Evolutionary conservation across 2,797 vertebrate genomes (phyloP), one percentile per base, ranked within the genome.

Genomic region (Liasis olivaceus): DNA sequence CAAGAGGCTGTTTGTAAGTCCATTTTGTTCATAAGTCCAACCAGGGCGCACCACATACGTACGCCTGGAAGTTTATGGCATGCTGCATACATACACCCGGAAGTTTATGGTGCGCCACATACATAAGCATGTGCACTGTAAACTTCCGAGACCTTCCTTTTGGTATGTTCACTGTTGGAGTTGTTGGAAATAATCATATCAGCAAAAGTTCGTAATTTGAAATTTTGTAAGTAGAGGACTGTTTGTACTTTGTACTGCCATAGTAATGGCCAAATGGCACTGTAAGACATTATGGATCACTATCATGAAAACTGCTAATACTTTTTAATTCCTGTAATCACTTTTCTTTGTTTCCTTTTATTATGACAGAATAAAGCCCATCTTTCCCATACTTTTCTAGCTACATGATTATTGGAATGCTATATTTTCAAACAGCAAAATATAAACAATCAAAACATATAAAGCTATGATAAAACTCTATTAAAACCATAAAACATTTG

Each of bases 361-460:
- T 77, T 86, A 87, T 22, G n/a, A 47, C 17, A 72, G 31, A 91
- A 72, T 91, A 88, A 91, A 91, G 17, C 85, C 66, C 11, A 51
- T 81, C 3, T 81, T 88, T 42, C 56, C 66, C 28, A n/a, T 31
- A 60, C 58, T 90, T 91, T 88, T 69, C 8, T 88, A 47, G 28
- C 85, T 56, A 77, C 77, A 51, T 81, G 51, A 88, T 81, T 24
- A 81, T 81, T 81, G 36, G 36, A 47, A 47, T 81, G 22, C 3
- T 72, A 72, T 36, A 72, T 81, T 81, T 81, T 47, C 20, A 47
- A 81, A 81, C 22, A 47, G 36, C 72, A 81, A 81, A 81, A 81
- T 24, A 81, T 20, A 81, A 47, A 24, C 36, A 20, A 47, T 81
- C 36, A 81, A 81, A 47, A 36, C 72, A 24, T 81, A 36, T 72